Evolutionary conservation across 2,797 vertebrate species (phyloP).

Genomic region (Notolepis coatsorum): DNA sequence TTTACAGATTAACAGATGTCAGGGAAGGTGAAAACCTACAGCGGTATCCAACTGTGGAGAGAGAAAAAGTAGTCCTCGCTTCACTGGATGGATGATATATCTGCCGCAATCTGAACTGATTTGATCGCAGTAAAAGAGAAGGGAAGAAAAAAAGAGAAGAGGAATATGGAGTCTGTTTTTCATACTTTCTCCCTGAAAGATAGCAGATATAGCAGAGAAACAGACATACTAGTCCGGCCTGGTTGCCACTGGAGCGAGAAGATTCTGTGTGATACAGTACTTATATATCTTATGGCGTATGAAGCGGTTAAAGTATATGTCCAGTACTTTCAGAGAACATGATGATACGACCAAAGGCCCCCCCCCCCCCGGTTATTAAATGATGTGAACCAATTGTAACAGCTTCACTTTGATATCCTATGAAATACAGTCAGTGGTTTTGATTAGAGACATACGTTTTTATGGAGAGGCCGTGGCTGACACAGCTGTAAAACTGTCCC

Average conservation of each 20-base stretch:
- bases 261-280: constrained; percentile 44
- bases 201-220: constrained; percentile 50
- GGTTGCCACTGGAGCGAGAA: constrained; percentile 23
- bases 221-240: constrained; percentile 38
- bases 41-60: constrained; percentile 27
- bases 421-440: constrained; percentile 51
- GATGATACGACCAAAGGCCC: constrained; percentile 42
- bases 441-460: constrained; percentile 47
- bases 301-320: constrained; percentile 52
- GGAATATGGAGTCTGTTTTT: constrained; percentile 41
- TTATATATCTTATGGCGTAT: constrained; percentile 26
- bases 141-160: constrained; percentile 15
- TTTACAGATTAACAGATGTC: constrained; percentile 71
- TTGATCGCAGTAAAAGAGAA: constrained; percentile 12
- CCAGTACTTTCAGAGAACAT: constrained; percentile 38
- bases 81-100: background rate
- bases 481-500: constrained; percentile 53
- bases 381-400: constrained; percentile 55
- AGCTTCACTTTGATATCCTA: constrained; percentile 55
- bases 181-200: constrained; percentile 44
- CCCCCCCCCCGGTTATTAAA: background rate
- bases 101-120: constrained; percentile 9
- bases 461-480: constrained; percentile 39
- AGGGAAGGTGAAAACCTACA: constrained; percentile 26
- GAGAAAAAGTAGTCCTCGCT: background rate